A percentile compares a stretch with the other conserved stretches of the same genome.
These are phyloP conservation scores for Balanococcus diminutus DNA, from an alignment of 2,888 invertebrate genomes.

Conservation along the genomic window DNA sequence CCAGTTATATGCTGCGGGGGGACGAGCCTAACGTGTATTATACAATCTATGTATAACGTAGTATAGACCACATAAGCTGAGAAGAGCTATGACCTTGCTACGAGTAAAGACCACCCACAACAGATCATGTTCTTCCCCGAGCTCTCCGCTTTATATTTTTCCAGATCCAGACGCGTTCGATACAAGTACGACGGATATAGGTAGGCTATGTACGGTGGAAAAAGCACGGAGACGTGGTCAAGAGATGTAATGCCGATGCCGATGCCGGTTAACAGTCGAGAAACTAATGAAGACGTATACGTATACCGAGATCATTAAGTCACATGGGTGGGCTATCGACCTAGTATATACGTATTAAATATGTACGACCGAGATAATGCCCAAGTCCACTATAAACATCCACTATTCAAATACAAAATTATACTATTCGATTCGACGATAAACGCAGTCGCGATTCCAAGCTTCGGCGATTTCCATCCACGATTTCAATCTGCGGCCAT, in stretches of 20 bases:
- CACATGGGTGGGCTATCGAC: conserved; percentile 50
- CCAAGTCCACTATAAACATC: conserved; percentile 34
- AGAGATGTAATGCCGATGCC: not conserved
- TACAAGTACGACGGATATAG: not conserved
- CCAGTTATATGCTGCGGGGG: conserved; percentile 24
- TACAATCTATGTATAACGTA: conserved; percentile 40
- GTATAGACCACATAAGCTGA: conserved; percentile 49
- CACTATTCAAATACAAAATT: conserved; percentile 31
- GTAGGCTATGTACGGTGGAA: not conserved
- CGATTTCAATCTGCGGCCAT: not conserved
- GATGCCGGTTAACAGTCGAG: conserved; percentile 10
- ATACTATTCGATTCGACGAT: conserved; percentile 36
- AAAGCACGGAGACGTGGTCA: not conserved
- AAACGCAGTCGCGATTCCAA: conserved; percentile 21
- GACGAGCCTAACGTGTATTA: conserved; percentile 22
- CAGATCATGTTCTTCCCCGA: conserved; percentile 45
- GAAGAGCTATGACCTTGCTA: conserved; percentile 50
- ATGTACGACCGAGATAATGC: conserved; percentile 40
- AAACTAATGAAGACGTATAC: conserved; percentile 52
- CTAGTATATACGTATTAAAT: conserved; percentile 35
- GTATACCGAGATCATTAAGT: conserved; percentile 52
- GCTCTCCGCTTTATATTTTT: not conserved
- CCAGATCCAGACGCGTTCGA: conserved; percentile 7
- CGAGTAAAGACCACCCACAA: conserved; percentile 52
- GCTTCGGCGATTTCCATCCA: conserved; percentile 28